Percentiles rank a stretch among this genome's conserved stretches.
phyloP scores from a whole-genome alignment of 2,113 vertebrate species.

The Tapirus terrestris region DNA sequence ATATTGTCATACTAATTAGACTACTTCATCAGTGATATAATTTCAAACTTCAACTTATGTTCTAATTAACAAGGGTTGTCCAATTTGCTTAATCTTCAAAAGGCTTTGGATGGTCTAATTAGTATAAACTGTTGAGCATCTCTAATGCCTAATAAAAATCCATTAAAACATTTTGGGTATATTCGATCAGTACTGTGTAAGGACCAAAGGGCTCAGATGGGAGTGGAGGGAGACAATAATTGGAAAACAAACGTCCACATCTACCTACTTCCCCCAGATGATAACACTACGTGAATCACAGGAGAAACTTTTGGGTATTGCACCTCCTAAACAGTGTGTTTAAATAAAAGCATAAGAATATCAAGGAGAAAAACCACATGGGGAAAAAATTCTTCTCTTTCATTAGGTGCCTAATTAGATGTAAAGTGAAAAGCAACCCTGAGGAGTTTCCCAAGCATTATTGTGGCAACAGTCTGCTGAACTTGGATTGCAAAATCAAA shows the following conservation, averaged over 20 bases:
- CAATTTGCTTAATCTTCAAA: conserved; percentile 93
- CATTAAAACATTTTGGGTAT: conserved; percentile 66
- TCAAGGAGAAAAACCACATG: conserved; percentile 59
- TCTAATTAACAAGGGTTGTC: conserved; percentile 95
- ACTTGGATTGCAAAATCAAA: conserved; percentile 79
- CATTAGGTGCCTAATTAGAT: conserved; percentile 79
- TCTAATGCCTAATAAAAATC: conserved; percentile 84
- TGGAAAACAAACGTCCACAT: background rate
- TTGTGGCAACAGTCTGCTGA: conserved; percentile 73
- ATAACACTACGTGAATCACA: background rate
- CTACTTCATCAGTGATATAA: conserved; percentile 92
- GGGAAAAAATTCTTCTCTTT: conserved; percentile 72
- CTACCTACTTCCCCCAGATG: background rate
- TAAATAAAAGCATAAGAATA: conserved; percentile 69
- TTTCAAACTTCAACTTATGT: conserved; percentile 95
- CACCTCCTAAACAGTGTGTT: conserved; percentile 50
- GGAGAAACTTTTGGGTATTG: conserved; percentile 44
- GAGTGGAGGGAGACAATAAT: background rate
- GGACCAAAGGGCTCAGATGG: background rate
- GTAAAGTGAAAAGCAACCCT: conserved; percentile 77
- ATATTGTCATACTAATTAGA: conserved; percentile 94
- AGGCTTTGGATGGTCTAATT: conserved; percentile 90
- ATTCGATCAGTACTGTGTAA: background rate
- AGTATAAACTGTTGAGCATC: conserved; percentile 87
- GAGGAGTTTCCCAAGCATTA: conserved; percentile 64